Base-by-base conservation (phyloP, 2,888 invertebrate genomes). In the Dexiosoma caninum region DNA sequence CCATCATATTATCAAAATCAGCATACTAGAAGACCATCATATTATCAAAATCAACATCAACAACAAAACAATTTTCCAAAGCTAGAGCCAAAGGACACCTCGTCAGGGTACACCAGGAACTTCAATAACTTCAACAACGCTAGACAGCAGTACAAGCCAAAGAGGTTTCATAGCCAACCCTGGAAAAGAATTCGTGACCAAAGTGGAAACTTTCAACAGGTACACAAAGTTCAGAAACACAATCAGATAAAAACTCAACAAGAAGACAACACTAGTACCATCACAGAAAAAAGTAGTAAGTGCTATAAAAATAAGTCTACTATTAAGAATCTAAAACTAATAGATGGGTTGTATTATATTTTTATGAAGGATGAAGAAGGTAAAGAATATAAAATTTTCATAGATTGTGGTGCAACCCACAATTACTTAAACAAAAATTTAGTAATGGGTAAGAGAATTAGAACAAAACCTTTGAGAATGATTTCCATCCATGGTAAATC, bases 281-380 rank as follows among this genome's bases (percentile, higher is more conserved):
- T n/a, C 21, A 57, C 57, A 21, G 57, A 57, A 16, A 57, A 23
- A 37, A 57, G 23, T 57, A 57, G 55, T 55, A 55, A 55, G 59
- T 42, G 9, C 14, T 59, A 42, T 59, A 42, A 23, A 40, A 59
- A 59, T 42, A 42, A 59, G 42, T 59, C 59, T 40, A 59, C 42
- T 59, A 59, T 59, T 59, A 42, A 59, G 59, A 59, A 59, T 59
- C 42, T 59, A 27, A n/a, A 59, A 42, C 40, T 59, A 59, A 59
- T 59, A 42, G 23, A 27, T 27, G 27, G 59, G 42, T 59, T 59
- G 16, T 42, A 59, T 42, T 59, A 57, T 40, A 57, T 57, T 37
- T 57, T 57, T 57, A 57, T 57, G 40, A 59, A 59, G 21, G 57
- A 57, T 37, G 37, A 57, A 57, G 57, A 57, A 55, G 12, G 19